phyloP scores from a whole-genome alignment of 2,113 vertebrate species.

The Alethe castanea region DNA sequence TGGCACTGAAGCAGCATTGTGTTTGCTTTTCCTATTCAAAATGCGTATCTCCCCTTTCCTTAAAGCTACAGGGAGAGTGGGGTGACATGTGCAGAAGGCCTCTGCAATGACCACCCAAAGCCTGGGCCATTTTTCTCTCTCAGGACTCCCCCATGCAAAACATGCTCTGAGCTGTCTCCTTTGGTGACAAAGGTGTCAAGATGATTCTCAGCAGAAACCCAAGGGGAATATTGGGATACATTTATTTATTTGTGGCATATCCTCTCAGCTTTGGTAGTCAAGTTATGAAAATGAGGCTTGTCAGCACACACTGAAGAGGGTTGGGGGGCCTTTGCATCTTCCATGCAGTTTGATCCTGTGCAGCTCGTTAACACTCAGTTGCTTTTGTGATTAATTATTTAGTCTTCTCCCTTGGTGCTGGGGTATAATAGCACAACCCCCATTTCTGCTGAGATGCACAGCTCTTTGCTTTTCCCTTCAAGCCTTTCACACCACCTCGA shows the following conservation, averaged over 20 bases:
- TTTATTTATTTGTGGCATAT: not conserved
- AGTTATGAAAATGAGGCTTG: constrained; percentile 34
- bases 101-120: not conserved
- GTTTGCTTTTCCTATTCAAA: not conserved
- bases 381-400: constrained; percentile 74
- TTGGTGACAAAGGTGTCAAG: not conserved
- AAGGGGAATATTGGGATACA: not conserved
- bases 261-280: not conserved
- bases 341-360: constrained; percentile 64
- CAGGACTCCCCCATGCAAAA: not conserved
- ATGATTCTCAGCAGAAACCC: not conserved
- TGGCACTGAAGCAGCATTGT: not conserved
- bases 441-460: constrained; percentile 63
- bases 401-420: constrained; percentile 31
- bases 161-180: not conserved
- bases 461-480: constrained; percentile 10
- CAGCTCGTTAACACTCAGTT: constrained; percentile 56
- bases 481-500: not conserved
- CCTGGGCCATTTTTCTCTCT: not conserved
- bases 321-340: constrained; percentile 37
- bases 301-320: not conserved
- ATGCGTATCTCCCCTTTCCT: not conserved
- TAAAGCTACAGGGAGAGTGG: not conserved
- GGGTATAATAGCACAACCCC: constrained; percentile 19
- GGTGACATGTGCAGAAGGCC: not conserved